phyloP scores from a whole-genome alignment of 2,888 invertebrate species.

The Ophion slaviceki region DNA sequence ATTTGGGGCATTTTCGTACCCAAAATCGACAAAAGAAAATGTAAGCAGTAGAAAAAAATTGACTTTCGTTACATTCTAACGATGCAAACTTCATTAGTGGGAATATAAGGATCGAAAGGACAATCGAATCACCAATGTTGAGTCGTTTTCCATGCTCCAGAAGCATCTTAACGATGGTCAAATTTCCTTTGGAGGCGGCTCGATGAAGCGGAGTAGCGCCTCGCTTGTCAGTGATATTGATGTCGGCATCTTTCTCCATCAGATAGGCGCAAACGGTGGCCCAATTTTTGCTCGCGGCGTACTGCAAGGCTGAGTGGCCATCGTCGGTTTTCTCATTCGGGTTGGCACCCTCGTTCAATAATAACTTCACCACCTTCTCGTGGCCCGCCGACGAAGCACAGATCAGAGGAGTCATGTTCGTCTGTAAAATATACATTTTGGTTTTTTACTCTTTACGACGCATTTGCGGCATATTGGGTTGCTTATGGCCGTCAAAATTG shows the following conservation, averaged over 20 bases:
- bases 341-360: conserved; percentile 89
- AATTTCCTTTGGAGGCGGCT: conserved; percentile 91
- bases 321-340: conserved; percentile 89
- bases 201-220: conserved; percentile 92
- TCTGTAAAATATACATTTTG: conserved; percentile 78
- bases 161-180: conserved; percentile 88
- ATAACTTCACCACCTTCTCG: conserved; percentile 87
- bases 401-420: conserved; percentile 91
- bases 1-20: no score
- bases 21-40: no score
- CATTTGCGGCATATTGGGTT: no score
- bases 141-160: conserved; percentile 85
- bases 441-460: not conserved
- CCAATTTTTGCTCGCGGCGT: conserved; percentile 94
- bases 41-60: no score
- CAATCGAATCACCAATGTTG: conserved; percentile 82
- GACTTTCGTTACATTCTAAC: no score
- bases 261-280: conserved; percentile 88
- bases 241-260: conserved; percentile 88
- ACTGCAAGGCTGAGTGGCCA: conserved; percentile 93
- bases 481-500: not conserved
- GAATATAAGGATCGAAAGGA: conserved; percentile 26
- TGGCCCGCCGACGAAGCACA: conserved; percentile 92
- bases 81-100: not conserved
- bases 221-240: conserved; percentile 88